phyloP scores from a whole-genome alignment of 1,140 invertebrate genomes.

The Rhynchophorus ferrugineus region DNA sequence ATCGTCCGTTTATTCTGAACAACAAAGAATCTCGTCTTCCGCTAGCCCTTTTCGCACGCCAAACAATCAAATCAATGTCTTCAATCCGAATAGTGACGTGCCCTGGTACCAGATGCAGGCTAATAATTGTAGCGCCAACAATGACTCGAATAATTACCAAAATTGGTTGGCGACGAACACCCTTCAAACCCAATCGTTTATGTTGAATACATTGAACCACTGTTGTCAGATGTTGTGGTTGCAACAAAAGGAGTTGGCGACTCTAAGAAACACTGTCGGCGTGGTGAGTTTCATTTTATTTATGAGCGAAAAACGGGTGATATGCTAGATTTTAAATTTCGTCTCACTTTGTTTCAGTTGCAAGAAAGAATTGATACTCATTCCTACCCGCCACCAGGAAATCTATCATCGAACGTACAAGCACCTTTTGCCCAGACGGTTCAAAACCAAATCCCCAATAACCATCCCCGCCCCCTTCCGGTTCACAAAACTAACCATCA shows the following conservation, averaged over 20 bases:
- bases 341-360: constrained; percentile 12
- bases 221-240: constrained; percentile 46
- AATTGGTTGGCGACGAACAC: constrained; percentile 37
- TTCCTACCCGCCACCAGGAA: constrained; percentile 5
- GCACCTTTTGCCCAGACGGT: not conserved
- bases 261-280: constrained; percentile 35
- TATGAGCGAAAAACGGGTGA: not conserved
- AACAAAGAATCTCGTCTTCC: constrained; percentile 26
- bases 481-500: constrained; percentile 30
- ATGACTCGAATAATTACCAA: constrained; percentile 26
- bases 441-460: constrained; percentile 10
- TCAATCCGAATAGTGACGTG: constrained; percentile 22
- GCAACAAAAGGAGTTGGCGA: constrained; percentile 42
- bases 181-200: constrained; percentile 42
- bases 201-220: constrained; percentile 43
- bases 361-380: constrained; percentile 18
- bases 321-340: no score
- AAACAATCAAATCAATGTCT: constrained; percentile 28
- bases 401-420: constrained; percentile 5
- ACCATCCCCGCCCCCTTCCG: constrained; percentile 10
- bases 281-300: constrained; percentile 28
- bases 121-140: constrained; percentile 6
- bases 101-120: constrained; percentile 12
- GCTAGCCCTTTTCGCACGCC: constrained; percentile 16
- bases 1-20: constrained; percentile 34